Conservation (phyloP, 2,888 invertebrate species). For the Archips crataeganus region DNA sequence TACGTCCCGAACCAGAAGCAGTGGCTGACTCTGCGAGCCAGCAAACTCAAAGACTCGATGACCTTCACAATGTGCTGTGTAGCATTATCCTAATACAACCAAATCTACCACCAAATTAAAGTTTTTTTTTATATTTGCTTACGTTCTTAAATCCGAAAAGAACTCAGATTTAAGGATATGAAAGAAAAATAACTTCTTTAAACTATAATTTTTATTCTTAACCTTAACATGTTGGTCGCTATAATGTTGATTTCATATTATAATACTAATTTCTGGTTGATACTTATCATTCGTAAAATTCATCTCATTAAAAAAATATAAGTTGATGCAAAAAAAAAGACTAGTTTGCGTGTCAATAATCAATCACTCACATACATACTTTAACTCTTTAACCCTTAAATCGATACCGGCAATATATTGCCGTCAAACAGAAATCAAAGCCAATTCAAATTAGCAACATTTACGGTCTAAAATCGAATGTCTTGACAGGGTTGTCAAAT, state of each 20-base stretch:
- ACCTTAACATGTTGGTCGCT: background rate
- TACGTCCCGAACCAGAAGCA: slow-evolving; percentile 96
- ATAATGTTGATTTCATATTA: background rate
- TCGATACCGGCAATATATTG: too few relatives aligned
- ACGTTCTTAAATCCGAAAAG: background rate
- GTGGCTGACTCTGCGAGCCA: slow-evolving; percentile 92
- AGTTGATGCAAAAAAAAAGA: too few relatives aligned
- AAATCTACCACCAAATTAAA: background rate
- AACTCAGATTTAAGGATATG: background rate
- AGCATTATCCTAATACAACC: slow-evolving; percentile 45
- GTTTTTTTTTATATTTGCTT: background rate
- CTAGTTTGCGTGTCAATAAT: too few relatives aligned
- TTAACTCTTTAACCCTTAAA: too few relatives aligned
- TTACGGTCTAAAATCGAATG: too few relatives aligned
- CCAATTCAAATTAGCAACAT: too few relatives aligned
- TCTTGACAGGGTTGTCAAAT: too few relatives aligned
- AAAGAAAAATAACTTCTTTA: background rate
- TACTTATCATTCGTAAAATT: background rate
- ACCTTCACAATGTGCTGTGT: slow-evolving; percentile 73
- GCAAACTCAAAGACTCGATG: slow-evolving; percentile 71
- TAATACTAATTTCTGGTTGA: background rate
- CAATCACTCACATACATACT: too few relatives aligned
- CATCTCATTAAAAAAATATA: background rate
- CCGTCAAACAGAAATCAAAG: too few relatives aligned
- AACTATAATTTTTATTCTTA: background rate